Conservation (phyloP, 2,797 vertebrate genomes). For the Neostethus bicornis region DNA sequence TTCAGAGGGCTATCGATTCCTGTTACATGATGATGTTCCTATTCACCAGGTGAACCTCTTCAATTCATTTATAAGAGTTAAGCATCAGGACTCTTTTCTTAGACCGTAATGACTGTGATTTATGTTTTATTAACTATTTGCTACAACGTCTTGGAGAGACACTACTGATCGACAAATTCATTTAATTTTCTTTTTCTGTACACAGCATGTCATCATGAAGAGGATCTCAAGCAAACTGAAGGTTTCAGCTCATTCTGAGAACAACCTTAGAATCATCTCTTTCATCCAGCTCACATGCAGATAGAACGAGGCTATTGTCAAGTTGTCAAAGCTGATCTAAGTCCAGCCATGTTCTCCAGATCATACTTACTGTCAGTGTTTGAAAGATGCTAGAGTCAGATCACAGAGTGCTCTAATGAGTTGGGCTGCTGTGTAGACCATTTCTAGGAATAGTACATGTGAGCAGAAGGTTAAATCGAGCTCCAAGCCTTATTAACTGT, state of each 20-base stretch:
- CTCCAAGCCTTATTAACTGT: constrained; percentile 8
- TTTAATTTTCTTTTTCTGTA: constrained; percentile 42
- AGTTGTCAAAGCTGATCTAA: constrained; percentile 53
- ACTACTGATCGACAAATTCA: constrained; percentile 53
- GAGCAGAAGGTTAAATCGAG: constrained; percentile 13
- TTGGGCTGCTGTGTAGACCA: constrained; percentile 2
- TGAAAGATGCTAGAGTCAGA: constrained; percentile 8
- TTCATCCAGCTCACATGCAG: constrained; percentile 38
- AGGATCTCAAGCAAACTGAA: constrained; percentile 22
- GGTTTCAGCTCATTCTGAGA: constrained; percentile 46
- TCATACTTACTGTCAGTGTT: constrained; percentile 33
- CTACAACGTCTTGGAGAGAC: constrained; percentile 46
- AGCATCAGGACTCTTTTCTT: neutral
- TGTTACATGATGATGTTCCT: constrained; percentile 11
- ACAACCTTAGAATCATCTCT: constrained; percentile 46
- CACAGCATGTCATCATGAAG: constrained; percentile 14
- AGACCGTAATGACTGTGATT: constrained; percentile 13
- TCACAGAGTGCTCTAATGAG: constrained; percentile 17
- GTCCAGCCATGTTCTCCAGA: constrained; percentile 32
- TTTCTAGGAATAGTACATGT: constrained; percentile 7
- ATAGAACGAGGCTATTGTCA: constrained; percentile 57
- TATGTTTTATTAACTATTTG: constrained; percentile 31
- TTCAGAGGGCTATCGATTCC: constrained; percentile 30
- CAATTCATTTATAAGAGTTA: constrained; percentile 12
- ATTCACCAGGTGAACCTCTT: constrained; percentile 9